phyloP scores from a whole-genome alignment of 1,140 invertebrate genomes.

The Tetragnatha versicolor region DNA sequence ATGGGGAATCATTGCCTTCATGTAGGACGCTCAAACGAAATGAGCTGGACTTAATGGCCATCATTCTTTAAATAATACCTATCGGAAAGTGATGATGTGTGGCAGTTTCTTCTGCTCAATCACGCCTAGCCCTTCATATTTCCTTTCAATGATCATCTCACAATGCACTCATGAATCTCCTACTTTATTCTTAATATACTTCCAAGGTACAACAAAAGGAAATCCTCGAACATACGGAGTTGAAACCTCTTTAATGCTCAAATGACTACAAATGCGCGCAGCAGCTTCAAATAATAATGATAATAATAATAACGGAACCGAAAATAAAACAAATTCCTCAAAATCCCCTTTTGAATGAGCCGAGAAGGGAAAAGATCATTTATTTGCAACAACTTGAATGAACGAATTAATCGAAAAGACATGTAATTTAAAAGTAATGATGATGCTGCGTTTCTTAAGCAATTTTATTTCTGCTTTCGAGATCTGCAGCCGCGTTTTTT shows the following conservation, averaged over 20 bases:
- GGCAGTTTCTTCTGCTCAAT: no score
- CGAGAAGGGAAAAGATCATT: constrained; percentile 43
- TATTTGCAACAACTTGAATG: constrained; percentile 45
- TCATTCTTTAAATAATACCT: no score
- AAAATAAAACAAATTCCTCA: constrained; percentile 19
- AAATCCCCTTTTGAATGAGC: constrained; percentile 11
- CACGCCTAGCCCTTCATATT: no score
- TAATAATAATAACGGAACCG: constrained; percentile 19
- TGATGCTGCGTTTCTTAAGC: constrained; percentile 32
- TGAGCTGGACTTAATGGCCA: no score
- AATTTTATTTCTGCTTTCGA: constrained; percentile 29
- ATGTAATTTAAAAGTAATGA: constrained; percentile 55
- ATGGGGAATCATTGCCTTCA: no score
- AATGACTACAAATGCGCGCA: constrained; percentile 35
- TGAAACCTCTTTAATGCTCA: constrained; percentile 21
- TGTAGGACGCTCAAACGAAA: no score
- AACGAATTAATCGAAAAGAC: constrained; percentile 53
- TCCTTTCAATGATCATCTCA: not conserved
- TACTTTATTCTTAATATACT: not conserved
- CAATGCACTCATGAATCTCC: no score
- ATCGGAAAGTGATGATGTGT: no score
- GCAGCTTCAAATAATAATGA: constrained; percentile 31
- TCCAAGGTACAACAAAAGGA: constrained; percentile 27
- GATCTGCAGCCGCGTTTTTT: not conserved
- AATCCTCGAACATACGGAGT: constrained; percentile 1